phyloP scores from a whole-genome alignment of 2,113 vertebrate genomes.

The Tachuris rubrigastra region DNA sequence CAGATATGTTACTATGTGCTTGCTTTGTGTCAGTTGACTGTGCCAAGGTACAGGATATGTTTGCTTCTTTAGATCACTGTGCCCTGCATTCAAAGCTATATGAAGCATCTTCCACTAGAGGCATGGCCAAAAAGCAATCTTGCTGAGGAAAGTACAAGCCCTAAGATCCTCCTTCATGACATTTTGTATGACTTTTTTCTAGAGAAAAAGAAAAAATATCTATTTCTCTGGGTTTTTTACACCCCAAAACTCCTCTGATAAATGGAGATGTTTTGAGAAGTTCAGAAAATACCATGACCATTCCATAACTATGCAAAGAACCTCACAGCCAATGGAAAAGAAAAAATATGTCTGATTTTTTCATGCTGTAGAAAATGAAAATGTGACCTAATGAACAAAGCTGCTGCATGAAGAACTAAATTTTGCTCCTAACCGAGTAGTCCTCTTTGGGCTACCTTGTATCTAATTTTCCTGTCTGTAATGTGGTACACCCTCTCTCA shows the following conservation, averaged over 20 bases:
- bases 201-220: not conserved
- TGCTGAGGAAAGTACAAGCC: not conserved
- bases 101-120: not conserved
- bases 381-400: not conserved
- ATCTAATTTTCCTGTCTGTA: not conserved
- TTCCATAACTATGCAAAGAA: not conserved
- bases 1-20: not conserved
- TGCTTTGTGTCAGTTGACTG: not conserved
- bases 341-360: not conserved
- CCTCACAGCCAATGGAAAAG: not conserved
- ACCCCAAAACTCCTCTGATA: accelerated
- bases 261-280: not conserved
- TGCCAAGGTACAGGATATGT: not conserved
- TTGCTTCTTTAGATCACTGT: not conserved
- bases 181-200: not conserved
- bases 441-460: accelerated
- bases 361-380: not conserved
- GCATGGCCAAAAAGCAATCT: not conserved
- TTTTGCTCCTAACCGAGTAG: not conserved
- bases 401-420: not conserved
- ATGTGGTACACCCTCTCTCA: not conserved
- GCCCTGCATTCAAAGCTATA: not conserved
- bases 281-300: not conserved
- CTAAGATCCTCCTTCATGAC: not conserved
- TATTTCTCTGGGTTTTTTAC: not conserved